Conservation (phyloP, 2,888 invertebrate species). For the Patella depressa region DNA sequence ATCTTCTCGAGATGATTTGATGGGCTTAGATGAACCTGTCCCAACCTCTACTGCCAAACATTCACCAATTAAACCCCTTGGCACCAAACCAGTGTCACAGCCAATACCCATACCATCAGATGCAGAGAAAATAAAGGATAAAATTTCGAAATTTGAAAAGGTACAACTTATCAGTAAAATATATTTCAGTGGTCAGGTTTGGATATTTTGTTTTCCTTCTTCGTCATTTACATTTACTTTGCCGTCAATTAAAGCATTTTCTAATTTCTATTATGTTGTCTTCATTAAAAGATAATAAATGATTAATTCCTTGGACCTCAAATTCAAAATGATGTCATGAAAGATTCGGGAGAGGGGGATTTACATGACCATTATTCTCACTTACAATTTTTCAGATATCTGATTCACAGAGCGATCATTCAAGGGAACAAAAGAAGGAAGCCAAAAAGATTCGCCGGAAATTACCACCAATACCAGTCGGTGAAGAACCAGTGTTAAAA, state of each 20-base stretch:
- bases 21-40: slow-evolving; percentile 16
- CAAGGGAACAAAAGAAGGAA: slow-evolving; percentile 41
- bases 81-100: slow-evolving; percentile 16
- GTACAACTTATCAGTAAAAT: slow-evolving; percentile 14
- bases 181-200: no score
- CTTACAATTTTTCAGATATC: no score
- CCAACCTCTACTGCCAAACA: neutral
- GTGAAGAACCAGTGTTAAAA: slow-evolving; percentile 47
- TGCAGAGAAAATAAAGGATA: slow-evolving; percentile 24
- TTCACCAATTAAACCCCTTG: neutral
- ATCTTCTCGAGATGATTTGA: slow-evolving; percentile 22
- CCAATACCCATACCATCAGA: slow-evolving; percentile 8
- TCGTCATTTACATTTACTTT: no score
- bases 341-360: no score
- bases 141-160: slow-evolving; percentile 35
- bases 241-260: no score
- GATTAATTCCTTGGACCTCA: no score
- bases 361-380: no score
- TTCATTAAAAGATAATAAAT: no score
- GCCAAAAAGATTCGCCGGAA: slow-evolving; percentile 57
- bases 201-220: no score
- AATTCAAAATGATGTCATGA: no score
- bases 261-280: no score
- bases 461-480: slow-evolving; percentile 60
- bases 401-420: no score